These are phyloP conservation scores for Heteromyza rotundicornis DNA, from an alignment of 2,888 invertebrate genomes.

Conservation along the genomic window DNA sequence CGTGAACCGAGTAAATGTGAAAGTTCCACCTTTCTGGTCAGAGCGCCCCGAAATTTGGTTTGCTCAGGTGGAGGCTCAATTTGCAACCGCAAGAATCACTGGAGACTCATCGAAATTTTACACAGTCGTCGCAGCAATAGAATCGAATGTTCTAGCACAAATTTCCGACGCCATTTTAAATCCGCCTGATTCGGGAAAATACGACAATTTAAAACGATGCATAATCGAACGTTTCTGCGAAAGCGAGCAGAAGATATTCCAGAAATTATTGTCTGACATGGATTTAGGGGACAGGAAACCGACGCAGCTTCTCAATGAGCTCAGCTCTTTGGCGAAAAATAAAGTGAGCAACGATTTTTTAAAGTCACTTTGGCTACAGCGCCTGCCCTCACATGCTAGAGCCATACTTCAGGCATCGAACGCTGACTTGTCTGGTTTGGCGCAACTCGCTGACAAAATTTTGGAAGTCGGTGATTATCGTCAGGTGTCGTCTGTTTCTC, in stretches of 20 bases:
- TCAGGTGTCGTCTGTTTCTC: neutral
- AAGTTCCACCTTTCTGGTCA: slow-evolving; percentile 38
- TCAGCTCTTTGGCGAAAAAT: slow-evolving; percentile 19
- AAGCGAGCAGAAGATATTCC: slow-evolving; percentile 30
- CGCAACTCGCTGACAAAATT: slow-evolving; percentile 15
- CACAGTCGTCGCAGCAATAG: slow-evolving; percentile 33
- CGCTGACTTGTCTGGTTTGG: slow-evolving; percentile 12
- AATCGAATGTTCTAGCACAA: slow-evolving; percentile 31
- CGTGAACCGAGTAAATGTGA: slow-evolving; percentile 3
- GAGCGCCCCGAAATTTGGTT: slow-evolving; percentile 44
- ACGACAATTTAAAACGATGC: slow-evolving; percentile 24
- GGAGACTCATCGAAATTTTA: slow-evolving; percentile 37
- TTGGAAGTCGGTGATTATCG: slow-evolving; percentile 16
- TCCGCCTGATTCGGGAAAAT: slow-evolving; percentile 30
- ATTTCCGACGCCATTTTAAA: slow-evolving; percentile 30
- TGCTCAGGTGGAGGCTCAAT: slow-evolving; percentile 41
- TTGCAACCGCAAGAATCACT: slow-evolving; percentile 32
- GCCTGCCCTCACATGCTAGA: slow-evolving; percentile 14
- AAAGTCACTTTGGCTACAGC: slow-evolving; percentile 20
- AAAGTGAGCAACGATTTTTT: slow-evolving; percentile 21
- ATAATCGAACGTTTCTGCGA: slow-evolving; percentile 31
- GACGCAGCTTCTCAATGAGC: slow-evolving; percentile 30
- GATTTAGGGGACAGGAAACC: slow-evolving; percentile 30
- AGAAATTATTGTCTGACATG: slow-evolving; percentile 26
- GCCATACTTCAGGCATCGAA: slow-evolving; percentile 22